Evolutionary conservation across 2,888 invertebrate species (phyloP), one percentile per base, ranked within the genome.

Genomic region (Blomia tropicalis): DNA sequence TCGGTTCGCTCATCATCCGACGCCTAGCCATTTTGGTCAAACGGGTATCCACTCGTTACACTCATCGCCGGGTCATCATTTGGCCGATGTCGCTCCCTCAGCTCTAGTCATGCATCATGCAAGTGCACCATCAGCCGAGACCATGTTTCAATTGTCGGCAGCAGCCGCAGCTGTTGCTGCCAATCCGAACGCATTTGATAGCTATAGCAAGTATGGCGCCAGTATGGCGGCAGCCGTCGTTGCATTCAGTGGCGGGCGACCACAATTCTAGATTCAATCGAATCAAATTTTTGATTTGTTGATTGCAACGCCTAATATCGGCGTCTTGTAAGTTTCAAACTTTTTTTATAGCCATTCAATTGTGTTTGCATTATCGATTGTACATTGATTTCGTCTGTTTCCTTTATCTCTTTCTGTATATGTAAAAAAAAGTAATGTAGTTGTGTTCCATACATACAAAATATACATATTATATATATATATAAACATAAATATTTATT

Each of bases 41-140:
- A 53, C 59, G 54, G 43, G 41, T 51, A 14, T 43, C 58, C 2
- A 43, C 43, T 36, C 63, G 44, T 22, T 44, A 27, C 19, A 44
- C 47, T 19, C 43, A 41, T 0, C 47, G 14, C 25, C 2, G 14
- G 5, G 30, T n/a, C 63, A 63, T 23, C 60, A 60, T 36, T 58
- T 63, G 11, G 63, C 60, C 4, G 63, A 63, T 53, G 63, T 63
- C 23, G 60, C 63, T 25, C 63, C 63, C 31, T 54, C 63, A 4
- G 60, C 60, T 43, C 63, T 63, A 63, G 63, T 63, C 63, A 63
- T 63, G 63, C 63, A 63, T 32, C 56, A 56, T 36, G 56, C 56
- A 30, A 56, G 60, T n/a, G 56, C 54, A 5, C 4, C 53, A n/a
- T 53, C 60, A 4, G 63, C 54, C 19, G 63, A 60, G 4, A 47